Evolutionary conservation across 2,113 vertebrate species (phyloP).

Genomic region (Corapipo altera): DNA sequence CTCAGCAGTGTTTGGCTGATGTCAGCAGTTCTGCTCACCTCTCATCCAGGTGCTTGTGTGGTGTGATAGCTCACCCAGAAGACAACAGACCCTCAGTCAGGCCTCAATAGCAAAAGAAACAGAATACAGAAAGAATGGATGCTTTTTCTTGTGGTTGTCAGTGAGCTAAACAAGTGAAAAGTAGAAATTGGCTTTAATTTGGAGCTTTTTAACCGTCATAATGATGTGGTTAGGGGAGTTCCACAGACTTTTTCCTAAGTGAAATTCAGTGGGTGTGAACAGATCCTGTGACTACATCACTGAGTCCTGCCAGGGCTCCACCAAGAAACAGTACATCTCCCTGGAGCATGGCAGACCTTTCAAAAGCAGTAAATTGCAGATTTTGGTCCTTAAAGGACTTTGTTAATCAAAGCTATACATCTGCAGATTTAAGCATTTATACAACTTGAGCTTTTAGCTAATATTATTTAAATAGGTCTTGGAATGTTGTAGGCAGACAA

Average conservation of each 20-base stretch:
- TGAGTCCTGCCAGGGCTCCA: constrained; percentile 12
- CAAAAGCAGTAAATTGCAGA: constrained; percentile 29
- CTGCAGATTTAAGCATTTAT: constrained; percentile 58
- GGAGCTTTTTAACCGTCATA: background rate
- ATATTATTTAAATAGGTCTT: constrained; percentile 48
- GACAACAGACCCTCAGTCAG: background rate
- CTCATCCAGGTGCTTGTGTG: background rate
- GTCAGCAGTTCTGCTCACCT: background rate
- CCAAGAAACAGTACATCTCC: constrained; percentile 30
- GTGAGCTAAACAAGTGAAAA: background rate
- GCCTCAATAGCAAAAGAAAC: background rate
- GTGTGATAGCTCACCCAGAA: background rate
- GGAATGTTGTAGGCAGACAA: constrained; percentile 47
- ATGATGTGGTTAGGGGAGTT: background rate
- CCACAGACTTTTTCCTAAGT: background rate
- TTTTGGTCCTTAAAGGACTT: constrained; percentile 36
- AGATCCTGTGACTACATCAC: background rate
- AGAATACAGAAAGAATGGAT: background rate
- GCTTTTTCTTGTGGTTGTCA: background rate
- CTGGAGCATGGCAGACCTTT: constrained; percentile 13
- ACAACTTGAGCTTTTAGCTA: constrained; percentile 12
- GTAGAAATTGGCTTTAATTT: background rate
- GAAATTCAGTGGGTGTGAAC: constrained; percentile 16
- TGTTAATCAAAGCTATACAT: constrained; percentile 32
- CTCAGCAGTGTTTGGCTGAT: background rate